Conservation (phyloP, 2,888 invertebrate species). For the Augochlorella aurata region DNA sequence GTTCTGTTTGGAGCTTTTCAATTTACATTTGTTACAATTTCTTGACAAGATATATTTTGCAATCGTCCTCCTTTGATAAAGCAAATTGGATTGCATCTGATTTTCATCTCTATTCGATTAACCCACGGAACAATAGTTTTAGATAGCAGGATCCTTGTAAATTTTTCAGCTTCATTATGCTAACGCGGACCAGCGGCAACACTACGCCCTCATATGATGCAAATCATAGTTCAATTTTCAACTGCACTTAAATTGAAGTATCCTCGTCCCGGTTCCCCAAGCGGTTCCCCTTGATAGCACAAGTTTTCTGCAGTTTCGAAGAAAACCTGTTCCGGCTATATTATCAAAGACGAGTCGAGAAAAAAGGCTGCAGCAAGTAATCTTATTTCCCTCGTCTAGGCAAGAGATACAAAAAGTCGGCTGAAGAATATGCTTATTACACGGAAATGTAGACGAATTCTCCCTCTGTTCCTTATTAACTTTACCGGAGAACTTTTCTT, state of each 20-base stretch:
- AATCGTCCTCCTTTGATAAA: too few relatives aligned
- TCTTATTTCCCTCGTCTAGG: slow-evolving; percentile 9
- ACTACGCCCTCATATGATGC: background rate
- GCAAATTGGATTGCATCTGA: background rate
- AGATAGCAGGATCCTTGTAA: background rate
- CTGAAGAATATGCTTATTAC: background rate
- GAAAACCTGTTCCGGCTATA: slow-evolving; percentile 24
- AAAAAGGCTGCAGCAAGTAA: slow-evolving; percentile 19
- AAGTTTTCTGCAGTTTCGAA: slow-evolving; percentile 41
- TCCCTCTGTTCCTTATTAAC: background rate
- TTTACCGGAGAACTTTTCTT: background rate
- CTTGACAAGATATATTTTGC: too few relatives aligned
- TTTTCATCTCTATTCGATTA: background rate
- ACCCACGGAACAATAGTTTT: background rate
- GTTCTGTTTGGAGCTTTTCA: too few relatives aligned
- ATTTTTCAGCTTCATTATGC: background rate
- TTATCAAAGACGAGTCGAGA: slow-evolving; percentile 21
- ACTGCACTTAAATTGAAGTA: slow-evolving; percentile 8
- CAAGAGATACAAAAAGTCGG: background rate
- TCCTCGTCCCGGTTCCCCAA: background rate
- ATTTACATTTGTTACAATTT: too few relatives aligned
- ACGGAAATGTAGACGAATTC: slow-evolving; percentile 5
- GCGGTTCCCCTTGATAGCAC: slow-evolving; percentile 3
- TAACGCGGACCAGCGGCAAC: background rate
- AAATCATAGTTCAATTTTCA: background rate